Percentiles rank a stretch among this genome's conserved stretches.
phyloP scores from a whole-genome alignment of 2,888 invertebrate species.

The Drosophila setosimentum region DNA sequence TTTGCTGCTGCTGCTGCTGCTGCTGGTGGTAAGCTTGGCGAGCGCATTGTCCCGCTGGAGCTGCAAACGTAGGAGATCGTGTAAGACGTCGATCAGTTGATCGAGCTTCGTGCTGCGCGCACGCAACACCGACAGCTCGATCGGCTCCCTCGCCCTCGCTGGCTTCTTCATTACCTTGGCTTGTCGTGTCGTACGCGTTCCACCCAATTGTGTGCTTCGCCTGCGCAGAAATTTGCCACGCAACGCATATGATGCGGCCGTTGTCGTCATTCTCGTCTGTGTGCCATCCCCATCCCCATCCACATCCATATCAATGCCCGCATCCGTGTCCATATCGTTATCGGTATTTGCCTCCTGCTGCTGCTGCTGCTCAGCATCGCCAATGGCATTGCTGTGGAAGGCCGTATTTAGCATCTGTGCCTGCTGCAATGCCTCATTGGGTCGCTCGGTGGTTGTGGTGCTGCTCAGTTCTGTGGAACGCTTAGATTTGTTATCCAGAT shows the following conservation, averaged over 20 bases:
- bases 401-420: conserved; percentile 38
- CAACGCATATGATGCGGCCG: conserved; percentile 64
- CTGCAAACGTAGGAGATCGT: conserved; percentile 67
- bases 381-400: conserved; percentile 24
- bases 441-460: conserved; percentile 22
- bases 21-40: neutral
- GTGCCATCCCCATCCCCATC: neutral
- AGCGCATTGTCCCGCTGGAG: conserved; percentile 46
- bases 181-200: conserved; percentile 53
- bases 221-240: conserved; percentile 75
- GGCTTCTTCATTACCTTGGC: conserved; percentile 26
- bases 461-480: conserved; percentile 30
- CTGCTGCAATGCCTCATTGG: conserved; percentile 5
- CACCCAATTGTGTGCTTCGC: conserved; percentile 47
- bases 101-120: conserved; percentile 68
- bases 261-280: neutral
- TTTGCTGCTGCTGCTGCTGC: neutral
- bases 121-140: conserved; percentile 20
- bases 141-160: neutral
- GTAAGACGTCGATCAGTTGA: conserved; percentile 74
- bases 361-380: neutral
- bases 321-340: conserved; percentile 16
- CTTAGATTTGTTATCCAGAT: conserved; percentile 55
- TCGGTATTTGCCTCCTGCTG: conserved; percentile 3
- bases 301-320: neutral